Base-by-base conservation (phyloP, 2,797 vertebrate genomes). In the Knipowitschia caucasica region DNA sequence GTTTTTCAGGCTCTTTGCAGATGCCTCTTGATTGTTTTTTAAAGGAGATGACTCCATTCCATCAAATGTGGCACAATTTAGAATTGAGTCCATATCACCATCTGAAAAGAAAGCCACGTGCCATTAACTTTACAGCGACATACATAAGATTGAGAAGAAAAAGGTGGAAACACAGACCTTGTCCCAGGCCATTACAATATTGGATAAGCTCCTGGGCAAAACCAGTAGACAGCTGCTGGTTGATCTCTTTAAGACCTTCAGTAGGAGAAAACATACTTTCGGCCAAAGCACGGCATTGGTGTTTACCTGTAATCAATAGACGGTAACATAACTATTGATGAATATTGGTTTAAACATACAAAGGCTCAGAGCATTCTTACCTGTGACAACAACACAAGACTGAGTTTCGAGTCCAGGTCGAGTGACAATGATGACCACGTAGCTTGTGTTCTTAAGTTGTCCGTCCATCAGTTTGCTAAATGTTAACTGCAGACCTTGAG, bases 361-460 rank as follows among this genome's bases (percentile, higher is more conserved):
- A 58, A 34, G 53, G 3, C 43, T 17, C 43, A 1, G 1, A 5
- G 1, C 35, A 11, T 26, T 53, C 73, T 31, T 38, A 86, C 86
- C 86, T 77, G 86, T 87, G 44, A 98, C 94, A 0, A 95, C 92
- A 29, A 99, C 91, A 78, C 97, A 99, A 53, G 95, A 98, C 75
- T 98, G 92, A 0, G 94, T 93, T 75, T 94, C 87, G 23, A 92
- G 78, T 40, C 83, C 92, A 1, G 87, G 87, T 6, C 81, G 76
- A 34, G 93, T 91, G 39, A 94, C 93, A 61, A 99, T 94, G 72
- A 99, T 91, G 50, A 98, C 95, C 55, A 98, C 94, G 0, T 96
- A 99, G 86, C 89, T 94, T 53, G 95, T 96, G 81, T 94, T 93
- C 42, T 85, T 66, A 62, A 99, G 85, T 30, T 83, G 91, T 51